Evolutionary conservation across 2,888 invertebrate species (phyloP), one percentile per base, ranked within the genome.

Genomic region (Schrankia costaestrigalis): DNA sequence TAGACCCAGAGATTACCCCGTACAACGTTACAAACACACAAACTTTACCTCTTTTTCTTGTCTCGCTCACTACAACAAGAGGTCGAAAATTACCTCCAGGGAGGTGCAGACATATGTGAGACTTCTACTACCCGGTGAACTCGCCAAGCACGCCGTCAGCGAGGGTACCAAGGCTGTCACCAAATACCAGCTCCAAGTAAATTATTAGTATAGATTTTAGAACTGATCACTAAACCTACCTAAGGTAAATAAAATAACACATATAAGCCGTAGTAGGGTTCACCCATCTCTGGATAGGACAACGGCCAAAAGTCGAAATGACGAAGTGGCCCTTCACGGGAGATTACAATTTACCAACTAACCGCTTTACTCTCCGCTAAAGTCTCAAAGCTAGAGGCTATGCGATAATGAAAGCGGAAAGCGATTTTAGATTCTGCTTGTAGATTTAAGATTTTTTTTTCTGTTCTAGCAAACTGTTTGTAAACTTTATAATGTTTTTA

Each of bases 41-140:
- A n/a, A n/a, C n/a, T n/a, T n/a, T n/a, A n/a, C n/a, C n/a, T n/a
- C n/a, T n/a, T n/a, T n/a, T n/a, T 90, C 90, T 2, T 89, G 90
- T 37, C 73, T 93, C 51, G 90, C 91, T 14, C 91, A 91, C 58
- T 91, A 91, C 82, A 91, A 90, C 77, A 91, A 91, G 71, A 74
- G 90, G 1, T 90, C 90, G 1, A 93, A 92, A 5, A 92, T 93
- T 70, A 92, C 91, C 2, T 90, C 90, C 48, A 86, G 91, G 63
- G 92, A 93, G 71, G 91, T 93, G 45, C 93, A 93, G 73, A 92
- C 92, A 0, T 91, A 91, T 10, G 92, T 93, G 23, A 81, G 91
- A 32, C 84, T 92, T 2, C 67, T 93, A 39, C 73, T 93, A 36
- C 93, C 93, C 35, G 92, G 92, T 28, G 92, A 93, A 71, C 77